A percentile compares a stretch with the other conserved stretches of the same genome.
phyloP scores from a whole-genome alignment of 2,888 invertebrate genomes.

The Anthophora plumipes region DNA sequence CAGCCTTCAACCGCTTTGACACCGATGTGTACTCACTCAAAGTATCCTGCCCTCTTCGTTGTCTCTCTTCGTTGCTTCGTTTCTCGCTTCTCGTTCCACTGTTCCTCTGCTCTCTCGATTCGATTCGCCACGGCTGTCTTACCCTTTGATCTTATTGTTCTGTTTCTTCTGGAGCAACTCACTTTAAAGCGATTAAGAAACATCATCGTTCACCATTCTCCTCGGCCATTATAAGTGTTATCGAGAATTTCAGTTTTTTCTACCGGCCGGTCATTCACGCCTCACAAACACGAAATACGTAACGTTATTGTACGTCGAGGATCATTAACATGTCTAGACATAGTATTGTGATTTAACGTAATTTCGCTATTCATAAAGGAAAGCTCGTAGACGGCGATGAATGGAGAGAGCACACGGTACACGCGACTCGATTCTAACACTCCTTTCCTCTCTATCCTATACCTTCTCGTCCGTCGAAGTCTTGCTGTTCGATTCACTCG shows the following conservation, averaged over 20 bases:
- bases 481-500: conserved; percentile 50
- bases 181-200: conserved; percentile 28
- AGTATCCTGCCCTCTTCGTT: background rate
- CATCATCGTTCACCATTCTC: conserved; percentile 8
- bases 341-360: conserved; percentile 33
- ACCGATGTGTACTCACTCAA: conserved; percentile 55
- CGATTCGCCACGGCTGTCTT: conserved; percentile 47
- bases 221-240: conserved; percentile 1
- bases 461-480: conserved; percentile 45
- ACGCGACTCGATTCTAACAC: conserved; percentile 9
- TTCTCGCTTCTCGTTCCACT: conserved; percentile 23
- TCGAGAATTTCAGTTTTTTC: conserved; percentile 18
- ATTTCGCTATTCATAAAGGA: conserved; percentile 41
- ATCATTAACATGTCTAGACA: conserved; percentile 34
- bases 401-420: background rate
- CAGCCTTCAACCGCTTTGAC: conserved; percentile 58
- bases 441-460: conserved; percentile 6
- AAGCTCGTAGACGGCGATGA: conserved; percentile 23
- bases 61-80: conserved; percentile 22
- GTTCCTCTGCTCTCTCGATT: conserved; percentile 29
- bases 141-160: conserved; percentile 34
- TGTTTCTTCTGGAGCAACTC: conserved; percentile 36
- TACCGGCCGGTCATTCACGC: background rate
- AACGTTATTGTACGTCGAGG: conserved; percentile 8
- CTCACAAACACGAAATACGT: background rate